Evolutionary conservation across 2,113 vertebrate genomes (phyloP).

Genomic region (Toxotes chatareus): DNA sequence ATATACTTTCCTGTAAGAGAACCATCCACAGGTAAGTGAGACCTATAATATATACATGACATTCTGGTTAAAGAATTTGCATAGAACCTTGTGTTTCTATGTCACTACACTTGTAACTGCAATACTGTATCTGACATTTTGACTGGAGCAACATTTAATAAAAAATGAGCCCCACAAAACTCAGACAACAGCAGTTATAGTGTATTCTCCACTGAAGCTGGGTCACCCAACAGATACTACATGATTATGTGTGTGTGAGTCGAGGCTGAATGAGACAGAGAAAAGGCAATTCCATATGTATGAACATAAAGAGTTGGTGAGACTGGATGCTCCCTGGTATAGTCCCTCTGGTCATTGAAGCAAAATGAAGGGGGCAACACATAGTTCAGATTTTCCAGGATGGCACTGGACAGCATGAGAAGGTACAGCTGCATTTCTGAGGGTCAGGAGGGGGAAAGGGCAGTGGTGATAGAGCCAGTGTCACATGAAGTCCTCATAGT

Average conservation of each 20-base stretch:
- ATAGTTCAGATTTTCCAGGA: slow-evolving; percentile 87
- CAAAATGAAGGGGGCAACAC: slow-evolving; percentile 86
- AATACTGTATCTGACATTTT: slow-evolving; percentile 74
- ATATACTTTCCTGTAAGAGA: slow-evolving; percentile 76
- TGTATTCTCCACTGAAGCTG: slow-evolving; percentile 69
- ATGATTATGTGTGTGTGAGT: slow-evolving; percentile 50
- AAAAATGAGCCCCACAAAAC: slow-evolving; percentile 65
- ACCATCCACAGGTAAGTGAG: slow-evolving; percentile 71
- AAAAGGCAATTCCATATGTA: slow-evolving; percentile 83
- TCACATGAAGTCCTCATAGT: slow-evolving; percentile 99
- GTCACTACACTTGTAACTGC: slow-evolving; percentile 77
- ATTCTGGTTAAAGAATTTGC: slow-evolving; percentile 84
- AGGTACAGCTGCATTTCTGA: slow-evolving; percentile 92
- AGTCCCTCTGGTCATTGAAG: slow-evolving; percentile 82
- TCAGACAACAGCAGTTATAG: slow-evolving; percentile 72
- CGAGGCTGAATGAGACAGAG: slow-evolving; percentile 75
- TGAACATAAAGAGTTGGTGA: slow-evolving; percentile 72
- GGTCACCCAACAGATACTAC: slow-evolving; percentile 69
- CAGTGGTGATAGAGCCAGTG: slow-evolving; percentile 78
- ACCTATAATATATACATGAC: slow-evolving; percentile 77
- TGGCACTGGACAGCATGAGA: slow-evolving; percentile 95
- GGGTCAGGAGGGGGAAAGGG: slow-evolving; percentile 84
- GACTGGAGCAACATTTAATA: slow-evolving; percentile 72
- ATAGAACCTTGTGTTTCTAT: slow-evolving; percentile 85
- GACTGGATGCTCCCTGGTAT: slow-evolving; percentile 79